These are phyloP conservation scores for Ichneumoninae sp. DNA, from an alignment of 2,888 invertebrate species.

Conservation along the genomic window DNA sequence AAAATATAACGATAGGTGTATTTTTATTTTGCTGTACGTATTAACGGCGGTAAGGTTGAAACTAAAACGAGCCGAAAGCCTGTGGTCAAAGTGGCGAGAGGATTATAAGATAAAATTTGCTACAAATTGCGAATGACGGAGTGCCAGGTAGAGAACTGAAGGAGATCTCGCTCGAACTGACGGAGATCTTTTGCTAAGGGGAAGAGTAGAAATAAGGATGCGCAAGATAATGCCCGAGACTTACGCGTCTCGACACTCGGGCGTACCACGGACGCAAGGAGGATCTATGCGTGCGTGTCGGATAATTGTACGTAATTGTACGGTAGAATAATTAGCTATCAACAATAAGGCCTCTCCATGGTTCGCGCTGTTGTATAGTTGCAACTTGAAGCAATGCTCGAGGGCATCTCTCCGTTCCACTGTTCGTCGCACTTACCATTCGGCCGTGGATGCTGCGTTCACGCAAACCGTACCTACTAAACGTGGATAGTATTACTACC, in stretches of 20 bases:
- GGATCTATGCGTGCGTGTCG: constrained; percentile 78
- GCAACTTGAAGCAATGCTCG: constrained; percentile 29
- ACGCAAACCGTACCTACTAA: not conserved
- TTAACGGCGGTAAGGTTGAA: not conserved
- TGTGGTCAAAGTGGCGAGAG: not conserved
- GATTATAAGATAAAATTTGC: constrained; percentile 1
- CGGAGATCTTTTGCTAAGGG: not conserved
- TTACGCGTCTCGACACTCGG: not conserved
- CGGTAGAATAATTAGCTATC: constrained; percentile 83
- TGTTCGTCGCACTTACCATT: constrained; percentile 31
- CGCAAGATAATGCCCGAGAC: constrained; percentile 29
- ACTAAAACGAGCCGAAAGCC: constrained; percentile 33
- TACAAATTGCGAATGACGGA: constrained; percentile 23
- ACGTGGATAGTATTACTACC: constrained; percentile 8
- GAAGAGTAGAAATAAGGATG: constrained; percentile 26
- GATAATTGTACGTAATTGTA: constrained; percentile 83
- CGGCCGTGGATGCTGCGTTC: constrained; percentile 9
- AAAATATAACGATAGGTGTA: not conserved
- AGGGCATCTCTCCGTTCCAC: constrained; percentile 9
- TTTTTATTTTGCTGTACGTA: not conserved
- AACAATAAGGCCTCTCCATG: constrained; percentile 79
- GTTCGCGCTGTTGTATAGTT: not conserved
- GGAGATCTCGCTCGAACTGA: not conserved
- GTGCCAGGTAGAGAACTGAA: not conserved
- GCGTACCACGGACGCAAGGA: constrained; percentile 4